Base-by-base conservation (phyloP, 2,113 vertebrate genomes). In the Panthera leo region DNA sequence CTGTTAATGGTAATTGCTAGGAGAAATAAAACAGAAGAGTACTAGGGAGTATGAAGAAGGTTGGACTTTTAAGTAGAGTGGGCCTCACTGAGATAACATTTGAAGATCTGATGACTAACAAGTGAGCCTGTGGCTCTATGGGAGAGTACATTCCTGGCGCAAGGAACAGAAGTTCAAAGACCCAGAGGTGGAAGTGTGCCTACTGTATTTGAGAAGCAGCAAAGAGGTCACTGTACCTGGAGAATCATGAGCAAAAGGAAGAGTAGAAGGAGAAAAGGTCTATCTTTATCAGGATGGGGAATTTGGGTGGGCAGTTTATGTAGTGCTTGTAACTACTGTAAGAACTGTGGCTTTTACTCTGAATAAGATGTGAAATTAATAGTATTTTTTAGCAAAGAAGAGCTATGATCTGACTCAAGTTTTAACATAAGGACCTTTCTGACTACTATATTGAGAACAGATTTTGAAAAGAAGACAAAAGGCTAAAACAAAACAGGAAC, bases 401-500 rank as follows among this genome's bases (percentile, higher is more conserved):
- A 78, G 31, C 45, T 68, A 29, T 70, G 18, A 79, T 75, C n/a
- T 83, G 31, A 97, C 12, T 85, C 65, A 51, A 7, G 14, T 58
- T 97, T 86, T 95, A 87, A 79, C n/a, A 45, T 95, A n/a, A 84
- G 25, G 23, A 53, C 84, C 68, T 94, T 91, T 91, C 48, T 94
- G 68, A 31, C 82, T 76, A 31, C 67, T 84, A 14, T 83, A 58
- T 48, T 93, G 68, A 76, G 91, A 84, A 89, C 34, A 84, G 42
- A 71, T 83, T 55, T 83, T 89, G 70, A 76, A 84, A 93, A 55
- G 36, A 29, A 5, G 75, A 75, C 39, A 42, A n/a, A 76, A 45
- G 13, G 21, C 39, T 78, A 36, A 92, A 92, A 91, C 61, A 91
- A 87, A 82, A 85, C 14, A 53, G 29, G 5, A 61, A 16, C 1